Conservation (phyloP, 2,113 vertebrate species). For the Lanius collurio region DNA sequence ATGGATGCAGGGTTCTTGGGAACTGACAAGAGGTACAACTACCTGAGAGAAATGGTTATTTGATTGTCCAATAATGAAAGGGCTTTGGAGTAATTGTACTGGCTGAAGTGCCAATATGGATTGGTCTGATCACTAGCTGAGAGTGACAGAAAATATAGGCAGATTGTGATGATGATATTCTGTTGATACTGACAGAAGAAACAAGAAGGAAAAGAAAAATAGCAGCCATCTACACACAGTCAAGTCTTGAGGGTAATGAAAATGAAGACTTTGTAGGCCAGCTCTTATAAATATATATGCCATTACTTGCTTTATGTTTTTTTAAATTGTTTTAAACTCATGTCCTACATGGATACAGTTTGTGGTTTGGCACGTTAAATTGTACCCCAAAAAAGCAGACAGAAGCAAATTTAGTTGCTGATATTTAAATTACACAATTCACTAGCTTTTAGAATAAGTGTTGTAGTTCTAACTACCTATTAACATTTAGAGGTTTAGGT, state of each 20-base stretch:
- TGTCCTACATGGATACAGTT: neutral
- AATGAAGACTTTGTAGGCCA: neutral
- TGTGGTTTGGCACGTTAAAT: neutral
- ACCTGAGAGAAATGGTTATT: neutral
- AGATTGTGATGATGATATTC: neutral
- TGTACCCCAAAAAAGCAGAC: neutral
- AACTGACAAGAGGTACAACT: neutral
- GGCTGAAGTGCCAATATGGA: neutral
- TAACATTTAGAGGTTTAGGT: neutral
- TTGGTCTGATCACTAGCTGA: neutral
- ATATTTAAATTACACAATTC: neutral
- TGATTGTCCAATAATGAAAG: neutral
- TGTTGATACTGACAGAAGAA: neutral
- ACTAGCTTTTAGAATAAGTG: neutral
- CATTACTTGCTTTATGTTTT: neutral
- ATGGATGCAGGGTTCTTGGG: neutral
- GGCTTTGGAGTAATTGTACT: neutral
- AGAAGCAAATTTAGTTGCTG: neutral
- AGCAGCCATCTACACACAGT: neutral
- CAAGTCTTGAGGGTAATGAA: neutral
- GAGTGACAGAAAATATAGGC: neutral
- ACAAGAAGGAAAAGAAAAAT: neutral
- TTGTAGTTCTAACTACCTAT: neutral
- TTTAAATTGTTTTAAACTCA: neutral
- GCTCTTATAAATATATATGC: neutral